Evolutionary conservation across 2,888 invertebrate genomes (phyloP).

Genomic region (Apotomis betuletana): DNA sequence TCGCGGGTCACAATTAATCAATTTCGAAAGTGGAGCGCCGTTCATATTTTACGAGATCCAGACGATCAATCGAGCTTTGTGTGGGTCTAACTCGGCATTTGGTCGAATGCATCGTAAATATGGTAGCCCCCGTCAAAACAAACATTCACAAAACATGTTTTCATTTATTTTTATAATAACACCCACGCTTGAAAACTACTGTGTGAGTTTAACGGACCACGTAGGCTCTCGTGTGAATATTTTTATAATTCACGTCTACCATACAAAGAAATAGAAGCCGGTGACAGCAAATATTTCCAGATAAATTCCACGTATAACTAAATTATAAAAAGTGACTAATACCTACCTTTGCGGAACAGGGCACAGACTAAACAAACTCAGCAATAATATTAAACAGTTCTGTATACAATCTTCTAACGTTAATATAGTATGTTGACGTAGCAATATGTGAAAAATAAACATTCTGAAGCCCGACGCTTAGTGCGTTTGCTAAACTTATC

Average conservation of each 20-base stretch:
- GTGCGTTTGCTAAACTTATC: slow-evolving; percentile 79
- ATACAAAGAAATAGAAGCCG: slow-evolving; percentile 26
- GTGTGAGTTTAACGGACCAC: slow-evolving; percentile 63
- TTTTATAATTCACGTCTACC: slow-evolving; percentile 48
- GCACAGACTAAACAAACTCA: slow-evolving; percentile 39
- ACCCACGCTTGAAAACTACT: slow-evolving; percentile 66
- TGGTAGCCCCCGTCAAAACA: slow-evolving; percentile 75
- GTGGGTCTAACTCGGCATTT: slow-evolving; percentile 77
- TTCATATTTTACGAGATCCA: slow-evolving; percentile 72
- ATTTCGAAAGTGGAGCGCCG: slow-evolving; percentile 72
- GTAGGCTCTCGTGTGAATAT: slow-evolving; percentile 65
- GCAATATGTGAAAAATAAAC: slow-evolving; percentile 77
- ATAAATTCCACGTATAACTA: slow-evolving; percentile 47
- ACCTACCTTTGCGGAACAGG: slow-evolving; percentile 29
- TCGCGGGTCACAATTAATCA: slow-evolving; percentile 78
- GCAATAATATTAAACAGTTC: slow-evolving; percentile 58
- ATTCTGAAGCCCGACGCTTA: slow-evolving; percentile 62
- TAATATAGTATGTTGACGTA: slow-evolving; percentile 68
- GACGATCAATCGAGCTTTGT: slow-evolving; percentile 77
- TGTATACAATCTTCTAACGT: slow-evolving; percentile 60
- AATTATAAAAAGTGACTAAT: slow-evolving; percentile 25
- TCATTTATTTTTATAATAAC: slow-evolving; percentile 78
- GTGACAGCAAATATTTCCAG: slow-evolving; percentile 46
- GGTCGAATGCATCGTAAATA: slow-evolving; percentile 64
- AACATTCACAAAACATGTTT: slow-evolving; percentile 76